These are phyloP conservation scores for Drosophila setifemur DNA, from an alignment of 1,140 invertebrate species.

Conservation along the genomic window DNA sequence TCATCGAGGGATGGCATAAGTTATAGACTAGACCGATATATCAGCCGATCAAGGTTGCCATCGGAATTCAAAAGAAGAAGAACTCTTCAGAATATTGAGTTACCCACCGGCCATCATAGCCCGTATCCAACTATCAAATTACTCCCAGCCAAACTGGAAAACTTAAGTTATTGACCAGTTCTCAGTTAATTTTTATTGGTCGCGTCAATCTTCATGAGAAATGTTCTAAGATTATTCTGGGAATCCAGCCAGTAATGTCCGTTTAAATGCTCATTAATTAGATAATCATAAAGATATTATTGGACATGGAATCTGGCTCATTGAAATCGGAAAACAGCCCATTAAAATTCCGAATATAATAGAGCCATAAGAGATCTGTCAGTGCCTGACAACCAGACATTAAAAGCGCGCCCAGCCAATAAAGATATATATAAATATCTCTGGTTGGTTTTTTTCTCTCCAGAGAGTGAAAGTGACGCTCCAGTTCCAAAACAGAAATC, in stretches of 20 bases:
- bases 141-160: constrained; percentile 15
- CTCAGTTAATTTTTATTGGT: constrained; percentile 49
- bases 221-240: constrained; percentile 21
- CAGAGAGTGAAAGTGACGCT: constrained; percentile 62
- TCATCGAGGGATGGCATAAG: constrained; percentile 49
- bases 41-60: constrained; percentile 33
- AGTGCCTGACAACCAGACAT: constrained; percentile 26
- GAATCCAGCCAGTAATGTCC: constrained; percentile 35
- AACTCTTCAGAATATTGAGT: constrained; percentile 41
- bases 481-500: constrained; percentile 24
- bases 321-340: constrained; percentile 13
- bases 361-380: constrained; percentile 58
- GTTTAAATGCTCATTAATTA: constrained; percentile 65
- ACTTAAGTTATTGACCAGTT: constrained; percentile 43
- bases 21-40: constrained; percentile 41
- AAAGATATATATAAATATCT: constrained; percentile 46
- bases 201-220: constrained; percentile 68
- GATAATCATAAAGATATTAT: constrained; percentile 58
- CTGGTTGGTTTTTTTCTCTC: neutral
- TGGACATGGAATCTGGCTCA: constrained; percentile 13
- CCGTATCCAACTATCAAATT: constrained; percentile 56
- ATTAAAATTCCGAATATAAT: constrained; percentile 49
- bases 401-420: constrained; percentile 39
- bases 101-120: constrained; percentile 29
- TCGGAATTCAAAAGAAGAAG: constrained; percentile 13